These are phyloP conservation scores for Drosophila biarmipes DNA, from an alignment of 1,140 invertebrate species.

Conservation along the genomic window DNA sequence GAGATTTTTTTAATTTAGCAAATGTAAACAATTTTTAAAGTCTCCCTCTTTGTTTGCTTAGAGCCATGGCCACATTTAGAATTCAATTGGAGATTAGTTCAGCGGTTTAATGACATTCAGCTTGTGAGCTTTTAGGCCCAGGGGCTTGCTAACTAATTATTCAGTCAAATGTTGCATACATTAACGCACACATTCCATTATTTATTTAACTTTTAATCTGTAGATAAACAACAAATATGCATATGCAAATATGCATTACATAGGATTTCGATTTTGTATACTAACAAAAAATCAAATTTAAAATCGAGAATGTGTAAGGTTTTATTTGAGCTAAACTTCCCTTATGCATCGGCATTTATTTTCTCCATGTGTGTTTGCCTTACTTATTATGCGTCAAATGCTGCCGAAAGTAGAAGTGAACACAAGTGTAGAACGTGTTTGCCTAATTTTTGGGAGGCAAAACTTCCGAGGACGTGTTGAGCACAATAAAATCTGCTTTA, in stretches of 20 bases:
- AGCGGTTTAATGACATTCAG: slow-evolving; percentile 4
- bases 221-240: background rate
- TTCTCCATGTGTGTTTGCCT: slow-evolving; percentile 31
- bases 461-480: slow-evolving; percentile 38
- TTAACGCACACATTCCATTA: background rate
- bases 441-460: slow-evolving; percentile 35
- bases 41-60: background rate
- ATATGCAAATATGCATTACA: no score
- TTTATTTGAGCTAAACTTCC: background rate
- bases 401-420: slow-evolving; percentile 41
- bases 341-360: slow-evolving; percentile 17
- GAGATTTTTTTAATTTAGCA: background rate
- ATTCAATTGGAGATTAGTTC: slow-evolving; percentile 10
- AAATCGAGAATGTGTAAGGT: background rate
- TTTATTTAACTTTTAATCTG: background rate
- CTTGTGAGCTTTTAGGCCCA: slow-evolving; percentile 13
- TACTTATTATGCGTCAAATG: slow-evolving; percentile 78
- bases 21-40: background rate
- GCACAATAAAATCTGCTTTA: slow-evolving; percentile 20
- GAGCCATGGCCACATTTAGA: slow-evolving; percentile 2
- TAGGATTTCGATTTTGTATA: background rate
- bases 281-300: background rate
- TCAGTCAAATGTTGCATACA: background rate
- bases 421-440: slow-evolving; percentile 37
- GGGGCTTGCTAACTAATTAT: background rate